Percentiles rank a stretch among this genome's conserved stretches.
phyloP scores from a whole-genome alignment of 2,797 vertebrate genomes.

The Tiaroga cobitis region DNA sequence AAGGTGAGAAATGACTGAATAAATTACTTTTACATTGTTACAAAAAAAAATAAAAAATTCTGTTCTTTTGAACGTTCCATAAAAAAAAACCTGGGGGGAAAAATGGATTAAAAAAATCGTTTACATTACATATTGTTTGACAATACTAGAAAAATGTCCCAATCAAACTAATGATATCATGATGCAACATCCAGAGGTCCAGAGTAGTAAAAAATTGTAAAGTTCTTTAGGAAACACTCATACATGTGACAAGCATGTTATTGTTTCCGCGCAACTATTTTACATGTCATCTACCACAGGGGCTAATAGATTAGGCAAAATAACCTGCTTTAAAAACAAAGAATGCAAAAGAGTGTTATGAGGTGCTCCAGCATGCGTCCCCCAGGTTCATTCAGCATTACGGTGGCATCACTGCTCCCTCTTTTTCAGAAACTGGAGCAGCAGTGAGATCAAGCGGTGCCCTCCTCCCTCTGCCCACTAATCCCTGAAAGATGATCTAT shows the following conservation, averaged over 20 bases:
- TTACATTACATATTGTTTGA: not conserved
- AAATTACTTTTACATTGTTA: no score
- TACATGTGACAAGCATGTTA: not conserved
- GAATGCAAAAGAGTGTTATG: not conserved
- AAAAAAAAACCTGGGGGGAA: no score
- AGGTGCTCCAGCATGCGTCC: not conserved
- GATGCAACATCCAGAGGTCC: not conserved
- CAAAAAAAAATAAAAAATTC: no score
- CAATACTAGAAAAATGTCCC: not conserved
- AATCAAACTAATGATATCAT: not conserved
- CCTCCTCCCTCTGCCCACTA: conserved; percentile 50
- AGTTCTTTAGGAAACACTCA: not conserved
- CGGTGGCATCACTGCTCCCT: conserved; percentile 28
- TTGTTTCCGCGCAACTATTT: not conserved
- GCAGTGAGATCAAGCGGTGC: conserved; percentile 40
- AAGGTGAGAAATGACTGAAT: not conserved
- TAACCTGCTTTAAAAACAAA: not conserved
- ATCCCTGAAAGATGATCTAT: conserved; percentile 62
- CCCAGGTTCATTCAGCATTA: not conserved
- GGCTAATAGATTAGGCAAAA: not conserved
- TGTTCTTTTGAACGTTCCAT: no score
- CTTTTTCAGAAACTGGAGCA: conserved; percentile 40
- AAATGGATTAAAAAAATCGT: no score
- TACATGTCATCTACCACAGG: not conserved
- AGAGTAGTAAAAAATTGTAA: not conserved